Percentiles rank a stretch among this genome's conserved stretches.
These are phyloP conservation scores for Tanytarsus gracilentus DNA, from an alignment of 2,888 invertebrate genomes.

Conservation along the genomic window DNA sequence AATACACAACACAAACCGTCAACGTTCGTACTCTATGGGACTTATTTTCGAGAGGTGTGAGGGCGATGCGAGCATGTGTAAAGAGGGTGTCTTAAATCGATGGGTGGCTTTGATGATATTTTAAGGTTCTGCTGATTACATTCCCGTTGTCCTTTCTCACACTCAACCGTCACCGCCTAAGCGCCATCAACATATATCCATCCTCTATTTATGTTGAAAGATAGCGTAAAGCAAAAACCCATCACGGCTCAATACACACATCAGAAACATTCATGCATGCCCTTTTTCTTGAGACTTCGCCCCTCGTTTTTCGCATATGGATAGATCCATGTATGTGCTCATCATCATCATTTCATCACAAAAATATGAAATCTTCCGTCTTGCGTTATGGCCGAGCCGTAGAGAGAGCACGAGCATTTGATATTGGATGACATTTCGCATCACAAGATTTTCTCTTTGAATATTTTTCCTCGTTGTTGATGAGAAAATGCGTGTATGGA, in stretches of 20 bases:
- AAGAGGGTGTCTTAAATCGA: slow-evolving; percentile 24
- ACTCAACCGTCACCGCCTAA: not conserved
- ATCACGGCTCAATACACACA: slow-evolving; percentile 27
- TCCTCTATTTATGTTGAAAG: not conserved
- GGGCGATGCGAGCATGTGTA: too few relatives aligned
- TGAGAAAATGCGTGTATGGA: too few relatives aligned
- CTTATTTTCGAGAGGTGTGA: too few relatives aligned
- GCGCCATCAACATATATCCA: not conserved
- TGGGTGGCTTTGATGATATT: slow-evolving; percentile 25
- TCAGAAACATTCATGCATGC: slow-evolving; percentile 25
- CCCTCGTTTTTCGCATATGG: not conserved
- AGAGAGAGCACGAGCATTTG: too few relatives aligned
- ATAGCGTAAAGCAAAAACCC: slow-evolving; percentile 14
- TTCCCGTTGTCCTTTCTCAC: slow-evolving; percentile 27
- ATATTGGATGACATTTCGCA: too few relatives aligned
- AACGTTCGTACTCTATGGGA: too few relatives aligned
- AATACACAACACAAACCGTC: too few relatives aligned
- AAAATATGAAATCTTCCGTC: too few relatives aligned
- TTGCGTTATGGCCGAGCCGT: too few relatives aligned
- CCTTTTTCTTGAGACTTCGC: not conserved
- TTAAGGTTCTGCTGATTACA: slow-evolving; percentile 27
- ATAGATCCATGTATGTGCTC: not conserved
- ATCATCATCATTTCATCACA: too few relatives aligned
- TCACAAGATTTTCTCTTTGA: not conserved
- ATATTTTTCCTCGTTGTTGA: not conserved